Percentiles rank a stretch among this genome's conserved stretches.
Evolutionary conservation across 2,113 vertebrate species (phyloP).

Genomic region (Hyperopisus bebe): DNA sequence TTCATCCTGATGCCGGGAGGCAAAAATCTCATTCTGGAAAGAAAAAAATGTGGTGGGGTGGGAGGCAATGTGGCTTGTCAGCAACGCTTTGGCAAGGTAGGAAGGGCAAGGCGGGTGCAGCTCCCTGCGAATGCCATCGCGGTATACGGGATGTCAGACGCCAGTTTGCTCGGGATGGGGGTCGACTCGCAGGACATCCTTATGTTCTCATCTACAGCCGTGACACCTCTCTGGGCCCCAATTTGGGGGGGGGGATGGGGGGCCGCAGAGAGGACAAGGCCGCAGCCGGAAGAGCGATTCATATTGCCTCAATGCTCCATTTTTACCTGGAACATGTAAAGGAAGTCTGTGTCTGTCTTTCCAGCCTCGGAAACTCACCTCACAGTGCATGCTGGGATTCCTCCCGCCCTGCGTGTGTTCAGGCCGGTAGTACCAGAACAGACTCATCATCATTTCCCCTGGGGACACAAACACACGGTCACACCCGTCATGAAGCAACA

Average conservation of each 20-base stretch:
- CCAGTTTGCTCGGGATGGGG: neutral
- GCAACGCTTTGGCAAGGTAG: neutral
- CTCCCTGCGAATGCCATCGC: neutral
- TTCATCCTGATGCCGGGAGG: slow-evolving; percentile 93
- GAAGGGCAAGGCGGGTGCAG: no score
- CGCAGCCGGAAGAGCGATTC: neutral
- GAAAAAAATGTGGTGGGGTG: neutral
- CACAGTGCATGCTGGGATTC: slow-evolving; percentile 80
- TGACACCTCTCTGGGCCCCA: neutral
- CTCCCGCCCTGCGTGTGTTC: slow-evolving; percentile 95
- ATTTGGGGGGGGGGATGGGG: neutral
- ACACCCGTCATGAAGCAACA: neutral
- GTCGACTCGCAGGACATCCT: neutral
- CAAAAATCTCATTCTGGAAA: slow-evolving; percentile 93
- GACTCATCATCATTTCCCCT: slow-evolving; percentile 99
- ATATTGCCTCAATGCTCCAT: slow-evolving; percentile 22
- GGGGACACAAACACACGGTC: slow-evolving; percentile 22
- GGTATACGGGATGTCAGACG: neutral
- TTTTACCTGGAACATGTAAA: slow-evolving; percentile 29
- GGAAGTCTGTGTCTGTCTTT: slow-evolving; percentile 36
- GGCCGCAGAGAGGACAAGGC: neutral
- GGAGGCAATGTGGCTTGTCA: neutral
- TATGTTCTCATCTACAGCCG: neutral
- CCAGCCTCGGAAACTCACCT: slow-evolving; percentile 68
- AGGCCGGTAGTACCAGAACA: slow-evolving; percentile 97